Conservation (phyloP, 2,888 invertebrate genomes). For the Cremastobaeus sp. region DNA sequence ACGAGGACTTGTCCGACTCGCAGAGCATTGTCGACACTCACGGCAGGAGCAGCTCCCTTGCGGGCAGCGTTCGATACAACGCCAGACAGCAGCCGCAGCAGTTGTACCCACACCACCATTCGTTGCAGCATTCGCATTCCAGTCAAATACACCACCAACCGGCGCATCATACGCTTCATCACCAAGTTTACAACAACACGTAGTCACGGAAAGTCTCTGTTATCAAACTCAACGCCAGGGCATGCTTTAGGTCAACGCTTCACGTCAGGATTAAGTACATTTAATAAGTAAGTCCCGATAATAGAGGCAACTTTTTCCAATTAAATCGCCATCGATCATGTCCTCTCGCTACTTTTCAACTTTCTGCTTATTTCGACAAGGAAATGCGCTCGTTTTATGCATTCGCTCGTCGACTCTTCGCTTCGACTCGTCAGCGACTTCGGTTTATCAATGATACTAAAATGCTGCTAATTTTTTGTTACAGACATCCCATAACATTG, state of each 20-base stretch:
- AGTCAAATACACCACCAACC: slow-evolving; percentile 71
- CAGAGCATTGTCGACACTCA: slow-evolving; percentile 73
- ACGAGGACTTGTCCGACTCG: slow-evolving; percentile 70
- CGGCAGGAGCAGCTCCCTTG: slow-evolving; percentile 73
- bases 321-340: not conserved
- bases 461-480: slow-evolving; percentile 42
- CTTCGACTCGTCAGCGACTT: no score
- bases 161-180: slow-evolving; percentile 72
- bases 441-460: no score
- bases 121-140: slow-evolving; percentile 73
- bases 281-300: slow-evolving; percentile 40
- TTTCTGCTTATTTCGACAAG: not conserved
- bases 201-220: slow-evolving; percentile 62
- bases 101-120: slow-evolving; percentile 72
- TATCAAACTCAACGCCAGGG: slow-evolving; percentile 24
- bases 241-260: slow-evolving; percentile 43
- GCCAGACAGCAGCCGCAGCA: slow-evolving; percentile 68
- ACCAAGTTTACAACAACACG: slow-evolving; percentile 76
- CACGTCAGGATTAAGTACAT: slow-evolving; percentile 34
- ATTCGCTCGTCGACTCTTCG: no score
- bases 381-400: no score
- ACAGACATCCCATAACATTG: slow-evolving; percentile 44
- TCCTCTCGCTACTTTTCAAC: no score
- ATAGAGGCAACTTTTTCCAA: not conserved
- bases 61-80: slow-evolving; percentile 75